Conservation (phyloP, 2,888 invertebrate genomes). For the Yponomeuta cagnagella region DNA sequence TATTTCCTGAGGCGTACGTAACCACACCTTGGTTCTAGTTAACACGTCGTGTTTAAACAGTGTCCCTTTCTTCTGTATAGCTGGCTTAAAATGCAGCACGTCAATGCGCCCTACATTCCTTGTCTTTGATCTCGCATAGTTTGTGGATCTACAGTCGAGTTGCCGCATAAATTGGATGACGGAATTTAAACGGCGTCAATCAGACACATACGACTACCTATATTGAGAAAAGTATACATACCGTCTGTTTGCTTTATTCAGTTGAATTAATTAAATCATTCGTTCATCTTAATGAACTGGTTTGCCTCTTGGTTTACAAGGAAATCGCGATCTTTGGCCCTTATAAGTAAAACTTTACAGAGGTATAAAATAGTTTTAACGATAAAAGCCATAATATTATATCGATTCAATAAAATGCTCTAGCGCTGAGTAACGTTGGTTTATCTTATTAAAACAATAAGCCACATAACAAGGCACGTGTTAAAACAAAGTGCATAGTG, state of each 20-base stretch:
- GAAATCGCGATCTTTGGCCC: not conserved
- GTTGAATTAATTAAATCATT: not conserved
- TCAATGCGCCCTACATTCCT: conserved; percentile 31
- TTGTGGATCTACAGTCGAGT: conserved; percentile 24
- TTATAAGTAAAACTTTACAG: conserved; percentile 4
- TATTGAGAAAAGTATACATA: not conserved
- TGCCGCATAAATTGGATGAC: conserved; percentile 20
- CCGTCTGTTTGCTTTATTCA: not conserved
- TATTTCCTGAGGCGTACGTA: conserved; percentile 21
- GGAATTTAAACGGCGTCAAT: conserved; percentile 32
- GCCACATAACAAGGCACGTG: conserved; percentile 26
- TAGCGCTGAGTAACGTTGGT: conserved; percentile 36
- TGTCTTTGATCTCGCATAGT: conserved; percentile 33
- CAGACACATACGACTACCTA: conserved; percentile 2
- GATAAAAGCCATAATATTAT: conserved; percentile 13
- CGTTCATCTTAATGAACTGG: conserved; percentile 5
- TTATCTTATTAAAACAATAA: conserved; percentile 45
- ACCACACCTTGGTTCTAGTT: conserved; percentile 21
- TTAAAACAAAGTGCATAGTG: conserved; percentile 14
- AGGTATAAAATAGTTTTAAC: not conserved
- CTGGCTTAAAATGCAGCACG: conserved; percentile 24
- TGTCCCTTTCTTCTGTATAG: conserved; percentile 5
- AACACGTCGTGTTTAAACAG: conserved; percentile 13
- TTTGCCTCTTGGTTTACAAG: not conserved
- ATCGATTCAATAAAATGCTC: conserved; percentile 25